phyloP scores from a whole-genome alignment of 53 echinoderm and acorn worm species.

The Arbacia lixula region DNA sequence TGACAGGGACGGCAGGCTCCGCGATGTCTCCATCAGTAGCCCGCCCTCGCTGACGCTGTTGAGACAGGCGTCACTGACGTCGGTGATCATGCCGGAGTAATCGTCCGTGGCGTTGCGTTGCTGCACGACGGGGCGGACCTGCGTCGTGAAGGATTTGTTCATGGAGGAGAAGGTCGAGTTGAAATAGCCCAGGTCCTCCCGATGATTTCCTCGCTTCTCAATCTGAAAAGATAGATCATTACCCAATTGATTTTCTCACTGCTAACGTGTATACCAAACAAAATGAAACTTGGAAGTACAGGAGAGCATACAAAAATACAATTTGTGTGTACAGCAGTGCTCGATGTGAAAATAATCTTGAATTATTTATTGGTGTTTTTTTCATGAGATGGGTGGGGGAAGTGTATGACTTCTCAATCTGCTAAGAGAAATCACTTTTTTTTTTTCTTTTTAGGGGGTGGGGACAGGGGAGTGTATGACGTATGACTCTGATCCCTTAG shows the following conservation, averaged over 20 bases:
- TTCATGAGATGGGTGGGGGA: too few species aligned
- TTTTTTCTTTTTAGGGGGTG: too few species aligned
- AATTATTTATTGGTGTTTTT: too few species aligned
- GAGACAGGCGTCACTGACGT: slow-evolving; percentile 28
- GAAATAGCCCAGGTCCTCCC: slow-evolving; percentile 29
- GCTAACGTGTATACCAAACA: background rate
- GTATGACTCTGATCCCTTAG: too few species aligned
- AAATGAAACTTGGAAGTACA: background rate
- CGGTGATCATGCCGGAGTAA: slow-evolving; percentile 28
- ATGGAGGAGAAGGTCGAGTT: slow-evolving; percentile 18
- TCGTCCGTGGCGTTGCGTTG: slow-evolving; percentile 22
- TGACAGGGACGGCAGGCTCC: slow-evolving; percentile 44
- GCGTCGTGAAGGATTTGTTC: slow-evolving; percentile 18
- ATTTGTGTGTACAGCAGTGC: too few species aligned
- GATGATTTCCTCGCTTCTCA: slow-evolving; percentile 35
- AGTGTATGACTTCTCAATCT: too few species aligned
- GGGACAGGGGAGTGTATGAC: too few species aligned
- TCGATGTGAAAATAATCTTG: too few species aligned
- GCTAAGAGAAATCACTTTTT: too few species aligned
- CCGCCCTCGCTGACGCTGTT: background rate
- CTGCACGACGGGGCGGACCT: slow-evolving; percentile 12
- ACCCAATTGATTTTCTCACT: background rate
- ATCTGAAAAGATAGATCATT: too few species aligned
- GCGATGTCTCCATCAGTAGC: background rate
- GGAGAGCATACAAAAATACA: too few species aligned